These are phyloP conservation scores for Sakesphorus luctuosus DNA, from an alignment of 2,113 vertebrate genomes.

Conservation along the genomic window DNA sequence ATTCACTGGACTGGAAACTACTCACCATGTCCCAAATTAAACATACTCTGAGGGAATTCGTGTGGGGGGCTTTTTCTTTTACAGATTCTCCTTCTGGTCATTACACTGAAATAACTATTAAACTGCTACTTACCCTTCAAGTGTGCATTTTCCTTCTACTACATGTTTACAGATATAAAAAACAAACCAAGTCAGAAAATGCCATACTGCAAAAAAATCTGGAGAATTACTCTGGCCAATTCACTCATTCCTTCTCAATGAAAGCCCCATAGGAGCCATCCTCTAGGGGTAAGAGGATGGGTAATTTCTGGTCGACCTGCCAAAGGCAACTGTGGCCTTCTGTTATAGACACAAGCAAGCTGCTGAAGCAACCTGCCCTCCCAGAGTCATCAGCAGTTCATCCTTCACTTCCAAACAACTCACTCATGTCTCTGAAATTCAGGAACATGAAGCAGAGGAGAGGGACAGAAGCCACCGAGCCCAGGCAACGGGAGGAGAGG, in stretches of 20 bases:
- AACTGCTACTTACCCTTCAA: neutral
- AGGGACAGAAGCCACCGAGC: neutral
- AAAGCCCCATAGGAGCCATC: neutral
- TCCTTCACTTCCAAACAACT: neutral
- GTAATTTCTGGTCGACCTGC: neutral
- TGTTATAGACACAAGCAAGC: conserved; percentile 27
- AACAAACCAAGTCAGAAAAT: neutral
- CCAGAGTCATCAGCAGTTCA: neutral
- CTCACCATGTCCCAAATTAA: neutral
- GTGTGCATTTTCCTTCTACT: neutral
- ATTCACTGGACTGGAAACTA: neutral
- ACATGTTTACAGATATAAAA: neutral
- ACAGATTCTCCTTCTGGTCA: neutral
- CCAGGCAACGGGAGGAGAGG: neutral
- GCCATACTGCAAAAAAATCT: neutral
- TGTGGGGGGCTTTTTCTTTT: neutral
- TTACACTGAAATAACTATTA: neutral
- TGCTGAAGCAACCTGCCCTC: conserved; percentile 12
- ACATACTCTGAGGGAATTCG: neutral
- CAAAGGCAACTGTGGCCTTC: conserved; percentile 28
- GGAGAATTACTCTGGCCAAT: neutral
- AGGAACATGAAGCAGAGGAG: neutral
- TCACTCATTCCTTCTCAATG: neutral
- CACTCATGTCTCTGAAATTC: neutral
- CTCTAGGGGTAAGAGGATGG: neutral